Evolutionary conservation across 2,797 vertebrate species (phyloP), one percentile per base, ranked within the genome.

Genomic region (Kryptopterus vitreolus): DNA sequence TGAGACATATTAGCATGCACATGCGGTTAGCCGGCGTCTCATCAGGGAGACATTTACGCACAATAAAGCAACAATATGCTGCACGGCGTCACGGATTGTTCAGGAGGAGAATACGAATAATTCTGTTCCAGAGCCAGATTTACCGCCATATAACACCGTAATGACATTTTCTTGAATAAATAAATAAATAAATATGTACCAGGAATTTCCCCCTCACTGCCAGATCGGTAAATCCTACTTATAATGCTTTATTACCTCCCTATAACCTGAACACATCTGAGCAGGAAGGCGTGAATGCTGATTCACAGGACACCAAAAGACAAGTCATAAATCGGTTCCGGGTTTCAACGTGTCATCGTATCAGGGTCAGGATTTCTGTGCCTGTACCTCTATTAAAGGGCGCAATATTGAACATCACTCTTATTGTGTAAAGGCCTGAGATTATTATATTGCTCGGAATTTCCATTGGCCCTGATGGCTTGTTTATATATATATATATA

Each of bases 291-390:
- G 26, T 38, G 3, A 50, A 61, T 63, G 26, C 46, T 79, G 38
- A 78, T 55, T 6, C 48, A 87, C 78, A 29, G 83, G 82, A 88
- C 87, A 71, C 76, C 77, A 87, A 87, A 87, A 86, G 85, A 89
- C 52, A 79, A 85, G 87, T 89, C 62, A 73, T 81, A 35, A 87
- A 88, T 82, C 85, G 87, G 84, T 86, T 79, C 85, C 88, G 76
- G 57, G 63, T 72, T 83, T 71, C 62, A 46, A 58, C 81, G 76
- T 81, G 38, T 29, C 63, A 43, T 18, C 72, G 35, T 77, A 50
- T 77, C 53, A 69, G 11, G 11, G 69, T 69, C 53, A 13, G 59
- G 52, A 62, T 76, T 83, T 69, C 50, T 33, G 69, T 81, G 50
- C 50, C 73, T 55, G 48, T 81, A 57, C 69, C 62, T 73, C 33